Percentiles rank a stretch among this genome's conserved stretches.
Conservation (phyloP, 2,113 vertebrate species). For the Mola mola region DNA sequence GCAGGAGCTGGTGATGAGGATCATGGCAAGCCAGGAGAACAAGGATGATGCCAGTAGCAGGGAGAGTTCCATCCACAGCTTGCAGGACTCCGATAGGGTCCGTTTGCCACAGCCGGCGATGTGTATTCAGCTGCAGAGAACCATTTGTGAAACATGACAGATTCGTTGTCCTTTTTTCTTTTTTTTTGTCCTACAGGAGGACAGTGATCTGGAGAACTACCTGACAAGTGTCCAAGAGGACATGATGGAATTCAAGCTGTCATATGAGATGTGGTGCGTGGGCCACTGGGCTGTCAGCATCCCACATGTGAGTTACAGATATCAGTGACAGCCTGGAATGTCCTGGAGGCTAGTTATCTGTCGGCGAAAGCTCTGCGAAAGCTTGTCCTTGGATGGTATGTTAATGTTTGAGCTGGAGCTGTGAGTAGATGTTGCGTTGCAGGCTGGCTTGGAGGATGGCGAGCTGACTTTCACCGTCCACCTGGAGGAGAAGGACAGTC, state of each 20-base stretch:
- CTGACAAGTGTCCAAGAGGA: conserved; percentile 70
- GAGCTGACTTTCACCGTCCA: conserved; percentile 76
- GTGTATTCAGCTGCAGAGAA: neutral
- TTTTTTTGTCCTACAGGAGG: conserved; percentile 53
- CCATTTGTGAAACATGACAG: conserved; percentile 23
- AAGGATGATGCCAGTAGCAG: conserved; percentile 34
- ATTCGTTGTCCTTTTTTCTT: conserved; percentile 27
- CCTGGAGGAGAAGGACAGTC: conserved; percentile 75
- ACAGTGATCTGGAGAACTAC: conserved; percentile 68
- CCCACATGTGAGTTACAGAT: conserved; percentile 73
- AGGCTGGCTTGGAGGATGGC: conserved; percentile 68
- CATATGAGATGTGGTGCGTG: conserved; percentile 82
- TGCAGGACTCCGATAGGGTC: conserved; percentile 68
- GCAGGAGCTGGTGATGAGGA: conserved; percentile 37
- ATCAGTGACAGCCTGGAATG: conserved; percentile 36
- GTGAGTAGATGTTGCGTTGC: conserved; percentile 22
- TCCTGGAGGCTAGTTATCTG: conserved; percentile 40
- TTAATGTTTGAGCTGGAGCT: conserved; percentile 40
- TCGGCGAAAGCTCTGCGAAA: conserved; percentile 30
- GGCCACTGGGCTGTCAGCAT: conserved; percentile 79
- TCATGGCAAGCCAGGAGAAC: conserved; percentile 19
- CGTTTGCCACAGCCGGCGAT: conserved; percentile 11
- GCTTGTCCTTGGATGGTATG: conserved; percentile 35
- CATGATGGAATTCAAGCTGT: conserved; percentile 81
- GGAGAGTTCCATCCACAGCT: conserved; percentile 53